Conservation (phyloP, 1,140 invertebrate species). For the Zaprionus davidi region DNA sequence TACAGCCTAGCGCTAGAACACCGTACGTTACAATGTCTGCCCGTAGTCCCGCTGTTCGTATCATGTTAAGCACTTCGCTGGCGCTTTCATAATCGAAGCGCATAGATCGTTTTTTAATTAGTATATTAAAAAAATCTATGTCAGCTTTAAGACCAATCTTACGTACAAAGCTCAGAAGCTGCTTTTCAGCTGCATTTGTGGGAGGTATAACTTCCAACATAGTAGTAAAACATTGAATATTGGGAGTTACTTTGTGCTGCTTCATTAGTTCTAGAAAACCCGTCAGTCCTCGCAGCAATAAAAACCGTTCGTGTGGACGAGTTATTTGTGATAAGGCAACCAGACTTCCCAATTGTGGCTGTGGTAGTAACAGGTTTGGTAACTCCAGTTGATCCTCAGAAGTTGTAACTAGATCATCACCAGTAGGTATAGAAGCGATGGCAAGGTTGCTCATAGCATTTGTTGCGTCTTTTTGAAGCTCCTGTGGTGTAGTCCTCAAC, state of each 20-base stretch:
- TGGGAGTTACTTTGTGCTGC: constrained; percentile 87
- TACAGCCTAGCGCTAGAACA: constrained; percentile 91
- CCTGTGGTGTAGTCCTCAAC: background rate
- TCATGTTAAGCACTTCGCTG: constrained; percentile 87
- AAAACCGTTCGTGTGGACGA: constrained; percentile 88
- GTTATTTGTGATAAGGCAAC: constrained; percentile 86
- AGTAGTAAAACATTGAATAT: constrained; percentile 92
- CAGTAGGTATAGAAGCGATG: background rate
- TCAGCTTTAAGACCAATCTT: constrained; percentile 88
- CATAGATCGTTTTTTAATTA: constrained; percentile 91
- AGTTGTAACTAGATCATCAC: constrained; percentile 82
- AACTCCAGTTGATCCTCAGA: constrained; percentile 47
- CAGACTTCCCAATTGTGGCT: constrained; percentile 86
- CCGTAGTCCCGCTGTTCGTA: constrained; percentile 86
- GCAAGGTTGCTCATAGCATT: background rate
- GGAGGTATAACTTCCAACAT: constrained; percentile 90
- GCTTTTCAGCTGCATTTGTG: constrained; percentile 87
- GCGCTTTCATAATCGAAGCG: constrained; percentile 88
- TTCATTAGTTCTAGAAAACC: constrained; percentile 91
- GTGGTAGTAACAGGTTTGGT: constrained; percentile 86
- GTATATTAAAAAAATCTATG: constrained; percentile 93
- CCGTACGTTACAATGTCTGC: constrained; percentile 94
- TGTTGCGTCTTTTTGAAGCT: background rate
- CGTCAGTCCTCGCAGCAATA: constrained; percentile 91
- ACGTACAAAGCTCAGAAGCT: constrained; percentile 87